These are phyloP conservation scores for Fregata magnificens DNA, from an alignment of 2,113 vertebrate species.

Conservation along the genomic window DNA sequence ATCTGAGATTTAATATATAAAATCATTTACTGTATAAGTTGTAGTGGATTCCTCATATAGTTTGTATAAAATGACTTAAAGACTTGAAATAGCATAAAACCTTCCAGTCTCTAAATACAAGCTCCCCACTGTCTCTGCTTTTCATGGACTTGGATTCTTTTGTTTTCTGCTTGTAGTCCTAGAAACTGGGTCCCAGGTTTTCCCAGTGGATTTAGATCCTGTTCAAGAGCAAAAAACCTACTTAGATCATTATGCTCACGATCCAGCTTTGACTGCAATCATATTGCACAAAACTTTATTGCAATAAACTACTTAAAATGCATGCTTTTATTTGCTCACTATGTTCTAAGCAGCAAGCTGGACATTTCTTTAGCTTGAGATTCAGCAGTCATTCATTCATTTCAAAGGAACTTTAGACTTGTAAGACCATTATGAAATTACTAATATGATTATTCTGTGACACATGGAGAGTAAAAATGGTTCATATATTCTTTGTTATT, in stretches of 20 bases:
- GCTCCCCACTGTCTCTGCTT: not conserved
- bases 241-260: not conserved
- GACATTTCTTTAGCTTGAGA: not conserved
- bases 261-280: not conserved
- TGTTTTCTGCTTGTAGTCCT: not conserved
- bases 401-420: not conserved
- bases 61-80: not conserved
- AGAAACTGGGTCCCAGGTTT: not conserved
- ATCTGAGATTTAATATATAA: not conserved
- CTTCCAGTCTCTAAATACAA: not conserved
- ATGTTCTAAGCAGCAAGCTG: not conserved
- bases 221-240: not conserved
- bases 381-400: not conserved
- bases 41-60: not conserved
- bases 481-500: not conserved
- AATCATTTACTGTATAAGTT: rapidly evolving
- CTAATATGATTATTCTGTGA: not conserved
- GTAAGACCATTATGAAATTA: not conserved
- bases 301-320: not conserved
- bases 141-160: not conserved
- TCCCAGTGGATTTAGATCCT: not conserved
- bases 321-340: not conserved
- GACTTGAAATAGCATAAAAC: not conserved
- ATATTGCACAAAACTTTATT: not conserved
- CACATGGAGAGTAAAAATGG: not conserved